Conservation (phyloP, 1,140 invertebrate species). For the Coelopa frigida region DNA sequence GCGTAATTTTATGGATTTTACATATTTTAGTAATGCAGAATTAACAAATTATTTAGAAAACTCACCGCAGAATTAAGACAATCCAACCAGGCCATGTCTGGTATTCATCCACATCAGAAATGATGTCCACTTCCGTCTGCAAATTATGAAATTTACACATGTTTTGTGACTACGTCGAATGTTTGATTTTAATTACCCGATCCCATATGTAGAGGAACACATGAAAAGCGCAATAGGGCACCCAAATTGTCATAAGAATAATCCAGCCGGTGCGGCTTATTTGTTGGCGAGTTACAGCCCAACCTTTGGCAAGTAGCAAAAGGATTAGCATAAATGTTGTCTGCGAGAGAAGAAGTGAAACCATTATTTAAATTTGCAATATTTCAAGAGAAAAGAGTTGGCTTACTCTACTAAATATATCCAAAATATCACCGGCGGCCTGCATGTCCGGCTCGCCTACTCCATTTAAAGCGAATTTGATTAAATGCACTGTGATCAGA, state of each 20-base stretch:
- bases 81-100: slow-evolving; percentile 95
- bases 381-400: not conserved
- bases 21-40: not conserved
- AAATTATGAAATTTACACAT: slow-evolving; percentile 30
- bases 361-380: not conserved
- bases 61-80: slow-evolving; percentile 58
- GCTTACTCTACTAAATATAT: slow-evolving; percentile 79
- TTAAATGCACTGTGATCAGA: slow-evolving; percentile 79
- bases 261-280: slow-evolving; percentile 64
- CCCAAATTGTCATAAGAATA: slow-evolving; percentile 83
- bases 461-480: slow-evolving; percentile 86
- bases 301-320: slow-evolving; percentile 89
- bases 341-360: not conserved
- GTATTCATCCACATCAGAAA: slow-evolving; percentile 94
- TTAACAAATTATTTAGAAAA: not conserved
- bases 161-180: slow-evolving; percentile 12
- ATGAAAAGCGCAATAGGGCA: slow-evolving; percentile 84
- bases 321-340: slow-evolving; percentile 71
- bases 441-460: slow-evolving; percentile 71
- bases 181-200: too few relatives aligned
- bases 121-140: slow-evolving; percentile 92
- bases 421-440: slow-evolving; percentile 83
- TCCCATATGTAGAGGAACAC: slow-evolving; percentile 93
- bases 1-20: slow-evolving; percentile 15
- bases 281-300: slow-evolving; percentile 88